Evolutionary conservation across 1,140 invertebrate genomes (phyloP).

Genomic region (Drosophila eugracilis): DNA sequence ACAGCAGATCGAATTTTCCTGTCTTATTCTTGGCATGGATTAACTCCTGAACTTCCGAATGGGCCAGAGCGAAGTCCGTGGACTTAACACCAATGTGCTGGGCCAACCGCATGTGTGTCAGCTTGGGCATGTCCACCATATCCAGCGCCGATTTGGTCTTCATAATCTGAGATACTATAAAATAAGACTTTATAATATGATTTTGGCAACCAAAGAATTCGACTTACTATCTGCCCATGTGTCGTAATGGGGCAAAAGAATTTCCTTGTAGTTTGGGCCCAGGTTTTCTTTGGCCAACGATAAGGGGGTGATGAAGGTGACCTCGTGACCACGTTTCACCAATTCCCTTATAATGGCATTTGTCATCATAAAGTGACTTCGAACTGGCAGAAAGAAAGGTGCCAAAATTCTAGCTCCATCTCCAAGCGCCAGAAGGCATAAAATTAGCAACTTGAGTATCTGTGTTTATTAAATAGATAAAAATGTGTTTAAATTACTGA

Average conservation of each 20-base stretch:
- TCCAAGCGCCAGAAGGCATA: not conserved
- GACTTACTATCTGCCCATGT: slow-evolving; percentile 59
- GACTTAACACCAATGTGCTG: not conserved
- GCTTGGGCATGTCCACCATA: not conserved
- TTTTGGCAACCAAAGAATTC: not conserved
- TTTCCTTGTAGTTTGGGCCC: slow-evolving; percentile 68
- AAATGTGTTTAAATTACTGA: not conserved
- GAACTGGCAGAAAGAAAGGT: slow-evolving; percentile 66
- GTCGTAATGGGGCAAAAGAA: slow-evolving; percentile 60
- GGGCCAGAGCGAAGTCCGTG: not conserved
- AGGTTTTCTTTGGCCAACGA: slow-evolving; percentile 63
- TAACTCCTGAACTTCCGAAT: not conserved
- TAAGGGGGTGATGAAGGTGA: slow-evolving; percentile 69
- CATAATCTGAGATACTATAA: not conserved
- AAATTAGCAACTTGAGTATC: not conserved
- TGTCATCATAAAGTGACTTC: slow-evolving; percentile 77
- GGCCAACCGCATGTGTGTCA: not conserved
- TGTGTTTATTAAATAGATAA: not conserved
- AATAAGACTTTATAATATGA: not conserved
- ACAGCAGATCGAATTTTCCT: not conserved
- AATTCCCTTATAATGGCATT: slow-evolving; percentile 64
- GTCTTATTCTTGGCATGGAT: not conserved
- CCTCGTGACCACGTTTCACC: slow-evolving; percentile 65
- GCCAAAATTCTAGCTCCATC: slow-evolving; percentile 63
- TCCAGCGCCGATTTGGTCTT: not conserved